Conservation (phyloP, 2,888 invertebrate genomes). For the Orchesellides sinensis region DNA sequence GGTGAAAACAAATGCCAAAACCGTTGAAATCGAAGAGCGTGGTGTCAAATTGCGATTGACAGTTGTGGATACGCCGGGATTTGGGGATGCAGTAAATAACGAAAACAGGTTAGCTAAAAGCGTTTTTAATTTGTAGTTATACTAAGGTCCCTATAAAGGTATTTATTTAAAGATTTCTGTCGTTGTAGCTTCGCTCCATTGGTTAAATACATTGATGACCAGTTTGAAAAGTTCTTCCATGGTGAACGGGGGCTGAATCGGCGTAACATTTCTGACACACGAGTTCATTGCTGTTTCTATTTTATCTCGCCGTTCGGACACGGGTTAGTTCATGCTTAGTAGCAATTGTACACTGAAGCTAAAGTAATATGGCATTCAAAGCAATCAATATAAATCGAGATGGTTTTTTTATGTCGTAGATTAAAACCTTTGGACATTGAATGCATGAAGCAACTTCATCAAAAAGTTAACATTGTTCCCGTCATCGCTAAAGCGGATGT, state of each 20-base stretch:
- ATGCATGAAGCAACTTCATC: slow-evolving; percentile 97
- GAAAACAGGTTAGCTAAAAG: slow-evolving; percentile 82
- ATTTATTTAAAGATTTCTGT: too few species aligned
- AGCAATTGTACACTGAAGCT: slow-evolving; percentile 11
- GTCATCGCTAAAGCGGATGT: slow-evolving; percentile 99
- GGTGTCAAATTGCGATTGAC: slow-evolving; percentile 95
- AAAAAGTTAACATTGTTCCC: slow-evolving; percentile 97
- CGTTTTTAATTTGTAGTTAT: neutral
- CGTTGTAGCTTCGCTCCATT: slow-evolving; percentile 90
- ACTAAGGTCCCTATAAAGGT: too few species aligned
- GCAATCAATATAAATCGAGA: neutral
- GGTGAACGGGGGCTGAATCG: slow-evolving; percentile 97
- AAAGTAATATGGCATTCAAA: neutral
- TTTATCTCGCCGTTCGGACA: slow-evolving; percentile 98
- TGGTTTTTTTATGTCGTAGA: slow-evolving; percentile 78
- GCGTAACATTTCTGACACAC: slow-evolving; percentile 96
- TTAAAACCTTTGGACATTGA: slow-evolving; percentile 95
- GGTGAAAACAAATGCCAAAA: slow-evolving; percentile 95
- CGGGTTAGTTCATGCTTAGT: slow-evolving; percentile 81
- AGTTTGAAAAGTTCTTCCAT: slow-evolving; percentile 93
- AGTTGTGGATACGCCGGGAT: slow-evolving; percentile 97
- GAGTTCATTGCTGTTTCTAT: slow-evolving; percentile 98
- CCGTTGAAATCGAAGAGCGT: slow-evolving; percentile 97
- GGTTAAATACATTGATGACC: slow-evolving; percentile 97
- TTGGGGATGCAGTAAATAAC: slow-evolving; percentile 96